phyloP scores from a whole-genome alignment of 1,140 invertebrate genomes.

The Philotrypesis tridentata region DNA sequence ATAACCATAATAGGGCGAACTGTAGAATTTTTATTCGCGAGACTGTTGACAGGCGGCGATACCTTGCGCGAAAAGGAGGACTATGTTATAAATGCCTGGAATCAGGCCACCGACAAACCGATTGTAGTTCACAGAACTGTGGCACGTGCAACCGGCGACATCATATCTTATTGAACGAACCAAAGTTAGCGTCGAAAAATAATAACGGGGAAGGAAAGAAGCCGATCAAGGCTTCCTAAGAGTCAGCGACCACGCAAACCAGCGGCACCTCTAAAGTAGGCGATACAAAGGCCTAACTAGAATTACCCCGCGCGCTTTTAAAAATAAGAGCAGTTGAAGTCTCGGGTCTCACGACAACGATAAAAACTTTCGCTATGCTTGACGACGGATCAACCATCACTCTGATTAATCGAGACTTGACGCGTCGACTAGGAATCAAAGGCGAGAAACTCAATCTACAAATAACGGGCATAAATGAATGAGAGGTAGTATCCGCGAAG shows the following conservation, averaged over 20 bases:
- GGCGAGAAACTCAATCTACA: neutral
- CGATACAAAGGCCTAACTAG: neutral
- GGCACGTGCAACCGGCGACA: neutral
- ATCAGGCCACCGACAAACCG: neutral
- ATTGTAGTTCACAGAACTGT: neutral
- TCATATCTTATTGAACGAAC: neutral
- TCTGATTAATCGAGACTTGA: constrained; percentile 6
- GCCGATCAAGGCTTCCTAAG: neutral
- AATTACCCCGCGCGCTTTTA: neutral
- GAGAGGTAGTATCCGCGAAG: neutral
- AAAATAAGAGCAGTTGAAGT: neutral
- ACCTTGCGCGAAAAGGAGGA: neutral
- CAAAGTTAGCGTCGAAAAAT: neutral
- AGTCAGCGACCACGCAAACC: neutral
- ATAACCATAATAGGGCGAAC: neutral
- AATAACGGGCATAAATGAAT: neutral
- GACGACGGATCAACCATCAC: constrained; percentile 47
- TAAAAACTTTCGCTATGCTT: neutral
- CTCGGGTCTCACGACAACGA: neutral
- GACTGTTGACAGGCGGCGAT: neutral
- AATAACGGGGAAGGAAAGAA: neutral
- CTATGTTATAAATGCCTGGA: constrained; percentile 4
- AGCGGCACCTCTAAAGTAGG: neutral
- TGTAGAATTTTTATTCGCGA: neutral
- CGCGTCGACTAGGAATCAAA: constrained; percentile 29